Evolutionary conservation across 2,888 invertebrate species (phyloP).

Genomic region (Cantharis nigra): DNA sequence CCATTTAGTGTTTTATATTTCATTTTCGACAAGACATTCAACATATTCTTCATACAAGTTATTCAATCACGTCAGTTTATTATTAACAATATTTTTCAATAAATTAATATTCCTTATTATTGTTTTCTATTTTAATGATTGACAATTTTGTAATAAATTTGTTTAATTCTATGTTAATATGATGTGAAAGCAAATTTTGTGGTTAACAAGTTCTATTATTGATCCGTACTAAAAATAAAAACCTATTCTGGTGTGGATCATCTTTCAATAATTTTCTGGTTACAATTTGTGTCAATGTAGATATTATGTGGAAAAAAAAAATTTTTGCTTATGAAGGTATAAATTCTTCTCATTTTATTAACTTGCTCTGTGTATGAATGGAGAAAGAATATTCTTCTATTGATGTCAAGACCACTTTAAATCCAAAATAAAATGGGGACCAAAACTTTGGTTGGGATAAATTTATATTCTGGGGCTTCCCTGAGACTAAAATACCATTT

Average conservation of each 20-base stretch:
- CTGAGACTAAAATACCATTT: too few relatives aligned
- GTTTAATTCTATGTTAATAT: slow-evolving; percentile 12
- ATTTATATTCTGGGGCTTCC: too few relatives aligned
- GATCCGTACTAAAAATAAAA: neutral
- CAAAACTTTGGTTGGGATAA: too few relatives aligned
- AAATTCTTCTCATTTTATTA: neutral
- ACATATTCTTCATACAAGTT: neutral
- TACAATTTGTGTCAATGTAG: neutral
- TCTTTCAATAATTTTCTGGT: neutral
- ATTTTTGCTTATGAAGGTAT: neutral
- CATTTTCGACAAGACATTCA: slow-evolving; percentile 44
- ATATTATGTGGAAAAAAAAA: neutral
- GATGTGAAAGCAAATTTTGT: slow-evolving; percentile 6
- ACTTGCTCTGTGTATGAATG: too few relatives aligned
- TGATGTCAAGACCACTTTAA: too few relatives aligned
- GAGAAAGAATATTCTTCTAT: too few relatives aligned
- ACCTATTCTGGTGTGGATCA: neutral
- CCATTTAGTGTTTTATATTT: slow-evolving; percentile 57
- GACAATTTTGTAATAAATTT: slow-evolving; percentile 5
- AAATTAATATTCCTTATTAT: slow-evolving; percentile 4
- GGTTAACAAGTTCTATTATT: slow-evolving; percentile 6
- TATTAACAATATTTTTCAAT: neutral
- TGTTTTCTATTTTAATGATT: neutral
- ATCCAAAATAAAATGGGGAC: too few relatives aligned
- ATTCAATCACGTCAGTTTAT: neutral